Evolutionary conservation across 2,113 vertebrate genomes (phyloP), one percentile per base, ranked within the genome.

Genomic region (Origma solitaria): DNA sequence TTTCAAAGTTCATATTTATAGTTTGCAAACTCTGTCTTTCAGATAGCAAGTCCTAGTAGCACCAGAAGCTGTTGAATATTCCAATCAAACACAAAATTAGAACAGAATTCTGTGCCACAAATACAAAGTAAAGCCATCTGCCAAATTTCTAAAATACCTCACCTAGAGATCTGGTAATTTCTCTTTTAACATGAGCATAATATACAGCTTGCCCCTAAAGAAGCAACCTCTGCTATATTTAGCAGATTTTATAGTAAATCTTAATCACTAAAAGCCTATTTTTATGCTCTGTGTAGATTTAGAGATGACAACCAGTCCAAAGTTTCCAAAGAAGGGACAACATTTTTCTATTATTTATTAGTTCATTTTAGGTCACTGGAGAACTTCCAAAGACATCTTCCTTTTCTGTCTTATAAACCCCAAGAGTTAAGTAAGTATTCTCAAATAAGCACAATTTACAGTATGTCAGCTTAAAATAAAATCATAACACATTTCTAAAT

Each of bases 91-190:
- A 93, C 87, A 97, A 97, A 97, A 97, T 97, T 96, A 95, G 83
- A 95, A 93, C 96, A 97, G 66, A 81, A 93, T 92, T 97, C 96
- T 90, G 80, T 95, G 94, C 96, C 90, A 96, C 97, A 96, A 97
- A 97, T 94, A 97, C 95, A 98, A 98, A 98, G 98, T 95, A 97
- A 97, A 97, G 83, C 97, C 97, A 98, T 98, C 96, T 98, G 98
- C 96, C 97, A 97, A 97, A 97, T 97, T 95, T 73, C 73, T 95
- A 93, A 90, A 89, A 83, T 96, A 94, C 62, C 93, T 97, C 90
- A 97, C 96, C 95, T 98, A 97, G 80, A 95, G 92, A 82, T 97
- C 97, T 96, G 92, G 62, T 96, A 95, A 95, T 97, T 95, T 88
- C 77, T 96, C 42, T 77, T 96, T 90, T 96, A 97, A 94, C 90